phyloP scores from a whole-genome alignment of 2,888 invertebrate genomes.

The Sminthurinus aureus region DNA sequence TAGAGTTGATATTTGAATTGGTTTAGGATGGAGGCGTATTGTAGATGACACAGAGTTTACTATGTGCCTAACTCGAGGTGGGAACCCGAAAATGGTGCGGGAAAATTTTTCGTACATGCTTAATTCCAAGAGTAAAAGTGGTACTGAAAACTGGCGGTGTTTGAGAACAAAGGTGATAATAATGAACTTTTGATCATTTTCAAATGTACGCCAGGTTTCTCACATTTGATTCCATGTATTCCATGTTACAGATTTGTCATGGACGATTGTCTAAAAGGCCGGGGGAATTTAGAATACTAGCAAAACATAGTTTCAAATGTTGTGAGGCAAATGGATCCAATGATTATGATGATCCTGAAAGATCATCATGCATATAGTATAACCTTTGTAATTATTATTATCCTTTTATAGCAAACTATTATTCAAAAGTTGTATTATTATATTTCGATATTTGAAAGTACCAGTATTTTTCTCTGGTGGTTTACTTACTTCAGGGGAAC shows the following conservation, averaged over 20 bases:
- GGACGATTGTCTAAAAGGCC: slow-evolving; percentile 6
- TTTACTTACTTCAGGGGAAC: no score
- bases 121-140: not conserved
- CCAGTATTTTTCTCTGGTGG: no score
- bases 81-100: slow-evolving; percentile 11
- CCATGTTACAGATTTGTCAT: not conserved
- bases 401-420: no score
- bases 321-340: not conserved
- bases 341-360: no score
- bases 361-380: no score
- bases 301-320: not conserved
- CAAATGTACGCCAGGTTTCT: no score
- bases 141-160: slow-evolving; percentile 13
- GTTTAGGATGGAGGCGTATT: not conserved
- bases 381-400: no score
- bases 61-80: slow-evolving; percentile 12
- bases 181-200: no score
- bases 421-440: no score
- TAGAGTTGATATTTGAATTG: not conserved
- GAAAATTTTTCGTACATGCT: not conserved
- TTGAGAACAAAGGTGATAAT: not conserved
- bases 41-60: not conserved
- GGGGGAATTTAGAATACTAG: not conserved
- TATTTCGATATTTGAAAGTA: no score
- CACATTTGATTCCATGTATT: no score